Evolutionary conservation across 2,888 invertebrate genomes (phyloP), one percentile per base, ranked within the genome.

Genomic region (Megamerina dolium): DNA sequence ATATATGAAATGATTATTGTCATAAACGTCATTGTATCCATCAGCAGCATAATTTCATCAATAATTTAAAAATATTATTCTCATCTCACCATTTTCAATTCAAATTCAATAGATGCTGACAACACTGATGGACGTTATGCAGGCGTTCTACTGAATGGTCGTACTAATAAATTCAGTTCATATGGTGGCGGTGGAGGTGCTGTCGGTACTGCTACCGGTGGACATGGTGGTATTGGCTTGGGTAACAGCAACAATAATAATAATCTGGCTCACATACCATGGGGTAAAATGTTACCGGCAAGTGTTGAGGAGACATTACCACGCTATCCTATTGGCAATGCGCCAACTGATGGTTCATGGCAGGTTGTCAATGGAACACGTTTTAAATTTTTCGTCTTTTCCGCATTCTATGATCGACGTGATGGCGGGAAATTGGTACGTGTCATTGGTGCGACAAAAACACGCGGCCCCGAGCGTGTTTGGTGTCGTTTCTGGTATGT

Each of bases 331-430:
- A 77, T 79, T 55, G 83, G 81, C 66, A 75, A 79, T 34, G 75
- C 78, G 54, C 79, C 86, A 48, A 79, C 77, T 42, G 83, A 87
- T 63, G 88, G 85, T 27, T 79, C 80, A 48, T 89, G 89, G 89
- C 84, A 88, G 66, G 64, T 71, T 59, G 72, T 72, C 57, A 72
- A 72, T 55, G 72, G 72, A 33, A 72, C 72, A 52, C 64, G 88
- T 67, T 87, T 82, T 69, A 88, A 87, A 69, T 93, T 93, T 74
- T 90, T 83, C 74, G 90, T 93, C 39, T 93, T 89, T 66, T 91
- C 92, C 9, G 92, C 93, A 37, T 93, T 85, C 66, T 87, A 84
- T 64, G 92, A 93, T 73, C 77, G 82, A 37, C 78, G 89, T 53
- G 76, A 76, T 56, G 77, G 78, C 35, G 59, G 64, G 5, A 78